Percentiles rank a stretch among this genome's conserved stretches.
phyloP scores from a whole-genome alignment of 2,888 invertebrate genomes.

The Patella pellucida region DNA sequence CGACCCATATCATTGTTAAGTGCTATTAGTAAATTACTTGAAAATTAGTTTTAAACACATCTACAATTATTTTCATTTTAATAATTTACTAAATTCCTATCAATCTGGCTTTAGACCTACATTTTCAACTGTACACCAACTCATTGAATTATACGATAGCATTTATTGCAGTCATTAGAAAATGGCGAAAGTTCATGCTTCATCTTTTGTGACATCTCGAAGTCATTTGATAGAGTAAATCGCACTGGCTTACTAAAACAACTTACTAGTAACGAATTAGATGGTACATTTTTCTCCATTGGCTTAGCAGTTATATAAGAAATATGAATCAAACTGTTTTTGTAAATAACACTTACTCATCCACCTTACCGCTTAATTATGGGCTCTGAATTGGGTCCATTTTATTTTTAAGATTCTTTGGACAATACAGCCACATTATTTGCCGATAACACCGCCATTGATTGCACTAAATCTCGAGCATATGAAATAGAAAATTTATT shows the following conservation, averaged over 20 bases:
- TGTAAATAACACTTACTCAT: constrained; percentile 5
- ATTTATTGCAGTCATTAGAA: not conserved
- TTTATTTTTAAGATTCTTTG: constrained; percentile 15
- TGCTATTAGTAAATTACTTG: no score
- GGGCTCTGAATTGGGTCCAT: constrained; percentile 24
- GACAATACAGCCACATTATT: constrained; percentile 16
- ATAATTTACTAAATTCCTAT: no score
- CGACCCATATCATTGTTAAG: no score
- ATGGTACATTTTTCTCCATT: not conserved
- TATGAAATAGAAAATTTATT: constrained; percentile 16
- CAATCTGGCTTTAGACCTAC: no score
- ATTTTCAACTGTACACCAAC: no score
- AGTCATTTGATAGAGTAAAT: not conserved
- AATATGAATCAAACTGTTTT: not conserved
- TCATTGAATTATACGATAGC: not conserved
- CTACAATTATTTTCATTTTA: no score
- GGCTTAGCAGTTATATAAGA: not conserved
- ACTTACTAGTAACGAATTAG: not conserved
- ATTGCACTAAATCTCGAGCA: not conserved
- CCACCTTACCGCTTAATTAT: not conserved
- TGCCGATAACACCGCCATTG: constrained; percentile 23
- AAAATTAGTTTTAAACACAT: no score
- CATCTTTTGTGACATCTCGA: not conserved
- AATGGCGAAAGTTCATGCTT: not conserved
- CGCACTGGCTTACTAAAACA: not conserved